A percentile compares a stretch with the other conserved stretches of the same genome.
phyloP scores from a whole-genome alignment of 2,113 vertebrate species.

The Orcinus orca region DNA sequence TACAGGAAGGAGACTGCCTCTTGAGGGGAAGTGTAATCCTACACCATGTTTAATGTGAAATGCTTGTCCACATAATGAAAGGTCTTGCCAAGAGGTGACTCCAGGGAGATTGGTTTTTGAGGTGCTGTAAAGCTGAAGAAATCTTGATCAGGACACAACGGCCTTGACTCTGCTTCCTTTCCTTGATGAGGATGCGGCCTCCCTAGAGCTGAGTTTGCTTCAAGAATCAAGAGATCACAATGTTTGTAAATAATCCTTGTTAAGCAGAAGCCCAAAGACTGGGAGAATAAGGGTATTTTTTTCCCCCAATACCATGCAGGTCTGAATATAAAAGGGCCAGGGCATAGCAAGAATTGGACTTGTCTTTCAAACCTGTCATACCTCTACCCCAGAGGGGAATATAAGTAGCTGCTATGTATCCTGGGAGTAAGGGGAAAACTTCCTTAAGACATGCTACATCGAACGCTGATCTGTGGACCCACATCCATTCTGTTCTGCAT shows the following conservation, averaged over 20 bases:
- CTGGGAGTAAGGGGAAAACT: not conserved
- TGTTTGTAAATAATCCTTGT: not conserved
- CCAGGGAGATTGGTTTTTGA: not conserved
- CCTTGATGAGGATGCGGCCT: not conserved
- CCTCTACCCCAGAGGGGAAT: not conserved
- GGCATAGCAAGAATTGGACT: not conserved
- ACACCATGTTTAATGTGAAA: not conserved
- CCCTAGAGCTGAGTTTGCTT: not conserved
- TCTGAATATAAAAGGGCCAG: not conserved
- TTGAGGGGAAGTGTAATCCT: not conserved
- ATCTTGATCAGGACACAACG: not conserved
- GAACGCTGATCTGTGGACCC: not conserved
- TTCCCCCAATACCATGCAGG: not conserved
- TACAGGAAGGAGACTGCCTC: not conserved
- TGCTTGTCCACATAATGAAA: not conserved
- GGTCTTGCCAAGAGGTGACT: not conserved
- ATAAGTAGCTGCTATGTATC: not conserved
- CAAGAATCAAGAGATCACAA: not conserved
- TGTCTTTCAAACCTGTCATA: not conserved
- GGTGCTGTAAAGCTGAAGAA: not conserved
- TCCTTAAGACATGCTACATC: not conserved
- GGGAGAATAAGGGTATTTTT: not conserved
- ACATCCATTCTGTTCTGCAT: not conserved
- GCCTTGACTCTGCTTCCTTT: not conserved
- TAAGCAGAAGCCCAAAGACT: not conserved